These are phyloP conservation scores for Phymastichus coffea DNA, from an alignment of 1,140 invertebrate species.

Conservation along the genomic window DNA sequence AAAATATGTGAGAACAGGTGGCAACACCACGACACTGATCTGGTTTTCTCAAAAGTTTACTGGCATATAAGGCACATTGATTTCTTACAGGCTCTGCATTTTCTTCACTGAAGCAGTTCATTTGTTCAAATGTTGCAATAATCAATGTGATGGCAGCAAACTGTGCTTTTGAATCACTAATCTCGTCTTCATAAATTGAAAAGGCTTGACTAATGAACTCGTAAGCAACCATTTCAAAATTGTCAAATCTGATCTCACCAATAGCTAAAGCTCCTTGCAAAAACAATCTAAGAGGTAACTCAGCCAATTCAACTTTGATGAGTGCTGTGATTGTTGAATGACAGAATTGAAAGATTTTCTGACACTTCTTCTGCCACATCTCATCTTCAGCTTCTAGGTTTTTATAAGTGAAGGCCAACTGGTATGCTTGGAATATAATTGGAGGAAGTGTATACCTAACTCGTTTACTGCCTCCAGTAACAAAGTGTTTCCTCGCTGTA, in stretches of 20 bases:
- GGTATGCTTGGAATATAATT: constrained; percentile 93
- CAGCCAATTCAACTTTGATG: constrained; percentile 90
- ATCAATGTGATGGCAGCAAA: constrained; percentile 93
- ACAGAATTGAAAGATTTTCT: constrained; percentile 98
- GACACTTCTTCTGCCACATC: constrained; percentile 97
- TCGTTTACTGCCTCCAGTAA: constrained; percentile 80
- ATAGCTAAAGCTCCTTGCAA: constrained; percentile 93
- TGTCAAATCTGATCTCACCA: constrained; percentile 88
- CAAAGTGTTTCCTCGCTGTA: constrained; percentile 87
- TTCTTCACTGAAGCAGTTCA: constrained; percentile 91
- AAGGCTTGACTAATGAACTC: constrained; percentile 99
- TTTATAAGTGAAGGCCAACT: constrained; percentile 83
- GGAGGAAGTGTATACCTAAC: constrained; percentile 94
- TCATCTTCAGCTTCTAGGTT: constrained; percentile 81
- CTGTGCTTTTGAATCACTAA: constrained; percentile 96
- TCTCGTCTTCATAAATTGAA: constrained; percentile 97
- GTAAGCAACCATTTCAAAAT: constrained; percentile 95
- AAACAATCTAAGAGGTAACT: constrained; percentile 90
- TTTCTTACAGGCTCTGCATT: constrained; percentile 95
- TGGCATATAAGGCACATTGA: constrained; percentile 90
- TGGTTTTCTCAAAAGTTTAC: constrained; percentile 95
- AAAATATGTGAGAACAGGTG: constrained; percentile 92
- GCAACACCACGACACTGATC: constrained; percentile 94
- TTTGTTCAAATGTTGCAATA: constrained; percentile 93
- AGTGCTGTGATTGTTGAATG: constrained; percentile 91